phyloP scores from a whole-genome alignment of 2,888 invertebrate species.

The Alentia gelatinosa region DNA sequence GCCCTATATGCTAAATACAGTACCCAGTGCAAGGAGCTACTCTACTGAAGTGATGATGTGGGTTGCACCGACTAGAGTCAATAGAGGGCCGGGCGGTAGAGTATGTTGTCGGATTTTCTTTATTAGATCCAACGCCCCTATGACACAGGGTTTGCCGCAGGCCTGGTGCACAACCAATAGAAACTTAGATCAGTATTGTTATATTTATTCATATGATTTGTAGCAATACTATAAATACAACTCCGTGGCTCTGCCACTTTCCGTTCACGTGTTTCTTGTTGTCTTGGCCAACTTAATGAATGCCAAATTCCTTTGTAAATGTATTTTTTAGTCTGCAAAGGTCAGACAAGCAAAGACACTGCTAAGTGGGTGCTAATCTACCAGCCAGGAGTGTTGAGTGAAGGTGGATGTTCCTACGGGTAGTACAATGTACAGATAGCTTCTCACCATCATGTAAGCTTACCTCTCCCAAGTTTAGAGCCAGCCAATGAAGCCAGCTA shows the following conservation, averaged over 20 bases:
- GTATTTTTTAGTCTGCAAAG: not conserved
- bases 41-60: too few relatives aligned
- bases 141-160: not conserved
- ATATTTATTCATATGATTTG: too few relatives aligned
- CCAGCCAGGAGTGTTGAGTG: not conserved
- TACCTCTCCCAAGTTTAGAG: not conserved
- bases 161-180: not conserved
- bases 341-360: not conserved
- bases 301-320: slow-evolving; percentile 26
- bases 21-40: too few relatives aligned
- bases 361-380: not conserved
- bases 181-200: too few relatives aligned
- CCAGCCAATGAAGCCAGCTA: not conserved
- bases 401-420: not conserved
- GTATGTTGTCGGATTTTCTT: not conserved
- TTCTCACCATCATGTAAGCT: not conserved
- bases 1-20: too few relatives aligned
- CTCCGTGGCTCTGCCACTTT: too few relatives aligned
- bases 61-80: too few relatives aligned
- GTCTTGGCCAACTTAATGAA: not conserved
- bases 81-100: too few relatives aligned
- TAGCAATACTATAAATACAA: too few relatives aligned
- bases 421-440: not conserved
- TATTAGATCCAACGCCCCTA: not conserved
- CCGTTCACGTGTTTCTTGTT: not conserved